Base-by-base conservation (phyloP, 2,797 vertebrate species). In the Mionectes olivaceus region DNA sequence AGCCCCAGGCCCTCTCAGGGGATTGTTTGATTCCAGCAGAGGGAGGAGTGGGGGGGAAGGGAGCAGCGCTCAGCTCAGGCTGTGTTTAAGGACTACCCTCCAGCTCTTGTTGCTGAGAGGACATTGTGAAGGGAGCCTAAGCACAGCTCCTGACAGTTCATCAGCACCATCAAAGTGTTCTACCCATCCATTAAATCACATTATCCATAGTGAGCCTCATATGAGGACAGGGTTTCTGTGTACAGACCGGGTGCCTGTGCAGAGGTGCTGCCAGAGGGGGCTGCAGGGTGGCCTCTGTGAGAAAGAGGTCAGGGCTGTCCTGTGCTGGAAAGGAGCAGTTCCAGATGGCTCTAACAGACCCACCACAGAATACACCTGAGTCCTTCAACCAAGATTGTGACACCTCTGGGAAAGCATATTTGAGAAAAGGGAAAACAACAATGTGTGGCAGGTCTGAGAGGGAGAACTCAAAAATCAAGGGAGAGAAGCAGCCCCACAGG, bases 111-210 rank as follows among this genome's bases (percentile, higher is more conserved):
- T 49, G 50, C 37, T 69, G 50, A 32, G 33, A 39, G 30, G 57
- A 21, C 13, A 8, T 37, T 43, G 19, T 30, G 64, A 71, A 33
- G 39, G 18, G 30, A 75, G 52, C 41, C 63, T 44, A 37, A 52
- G 0, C 2, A 19, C 33, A 49, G 24, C 11, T 93, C 15, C 56
- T 64, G 55, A 15, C 19, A 37, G 37, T 10, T 80, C 33, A 30
- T 41, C 37, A 30, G 5, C 17, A 12, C 41, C 43, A 32, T 52
- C 13, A 3, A 32, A 81, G 10, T 21, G 11, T 78, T 64, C 35
- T 50, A 15, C 13, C 12, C 11, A 21, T 6, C 46, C 30, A 22
- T 32, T 56, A 61, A 69, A 56, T 3, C 0, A 2, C 2, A 1
- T 55, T 35, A 33, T 14, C 24, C 8, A 3, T 6, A 15, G 16